Percentiles rank a stretch among this genome's conserved stretches.
Conservation (phyloP, 2,797 vertebrate genomes). For the Fistularia tabacaria region DNA sequence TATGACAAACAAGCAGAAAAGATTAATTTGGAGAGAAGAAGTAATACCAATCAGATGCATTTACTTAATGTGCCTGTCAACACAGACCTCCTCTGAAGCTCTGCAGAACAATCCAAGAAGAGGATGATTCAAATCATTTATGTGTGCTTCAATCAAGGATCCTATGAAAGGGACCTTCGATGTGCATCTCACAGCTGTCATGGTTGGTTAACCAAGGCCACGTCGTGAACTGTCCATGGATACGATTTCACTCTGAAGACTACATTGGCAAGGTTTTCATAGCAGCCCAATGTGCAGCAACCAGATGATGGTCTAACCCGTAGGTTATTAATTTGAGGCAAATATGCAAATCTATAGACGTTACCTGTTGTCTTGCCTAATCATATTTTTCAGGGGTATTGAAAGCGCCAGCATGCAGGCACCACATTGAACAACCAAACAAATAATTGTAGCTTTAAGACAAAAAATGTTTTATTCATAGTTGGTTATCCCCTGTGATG, state of each 20-base stretch:
- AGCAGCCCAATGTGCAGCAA: constrained; percentile 1
- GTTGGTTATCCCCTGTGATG: background rate
- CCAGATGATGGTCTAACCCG: constrained; percentile 3
- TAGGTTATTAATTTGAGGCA: constrained; percentile 7
- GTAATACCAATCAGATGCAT: too few species aligned
- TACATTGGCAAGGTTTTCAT: constrained; percentile 15
- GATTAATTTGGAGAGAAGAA: too few species aligned
- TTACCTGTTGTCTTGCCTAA: constrained; percentile 28
- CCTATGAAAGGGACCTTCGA: too few species aligned
- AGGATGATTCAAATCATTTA: too few species aligned
- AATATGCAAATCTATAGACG: constrained; percentile 17
- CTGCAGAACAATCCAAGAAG: too few species aligned
- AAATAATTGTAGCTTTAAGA: background rate
- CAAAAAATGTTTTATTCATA: background rate
- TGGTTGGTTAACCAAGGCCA: constrained; percentile 20
- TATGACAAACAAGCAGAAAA: too few species aligned
- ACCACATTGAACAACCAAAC: background rate
- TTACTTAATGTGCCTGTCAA: too few species aligned
- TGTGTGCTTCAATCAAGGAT: too few species aligned
- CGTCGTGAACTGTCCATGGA: constrained; percentile 11
- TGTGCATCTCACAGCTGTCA: background rate
- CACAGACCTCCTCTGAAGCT: too few species aligned
- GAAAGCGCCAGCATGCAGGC: background rate
- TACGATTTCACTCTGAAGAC: constrained; percentile 18
- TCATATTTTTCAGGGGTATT: constrained; percentile 11